These are phyloP conservation scores for Australoheros scitulus DNA, from an alignment of 2,113 vertebrate genomes.

Conservation along the genomic window DNA sequence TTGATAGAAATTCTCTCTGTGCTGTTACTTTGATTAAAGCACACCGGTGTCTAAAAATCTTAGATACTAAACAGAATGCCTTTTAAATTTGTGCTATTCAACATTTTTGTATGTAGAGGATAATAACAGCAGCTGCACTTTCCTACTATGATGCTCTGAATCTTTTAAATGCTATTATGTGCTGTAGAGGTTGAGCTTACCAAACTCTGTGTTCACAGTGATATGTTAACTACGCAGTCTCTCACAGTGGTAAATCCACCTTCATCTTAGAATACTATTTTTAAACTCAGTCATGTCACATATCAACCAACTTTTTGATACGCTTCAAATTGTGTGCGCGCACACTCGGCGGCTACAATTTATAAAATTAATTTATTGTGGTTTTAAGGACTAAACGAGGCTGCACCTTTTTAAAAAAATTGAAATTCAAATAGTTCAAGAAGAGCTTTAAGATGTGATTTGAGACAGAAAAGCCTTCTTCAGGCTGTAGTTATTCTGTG, in stretches of 20 bases:
- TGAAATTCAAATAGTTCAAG: background rate
- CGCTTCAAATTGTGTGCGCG: background rate
- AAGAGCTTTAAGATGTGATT: background rate
- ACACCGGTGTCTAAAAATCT: background rate
- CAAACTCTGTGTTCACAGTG: background rate
- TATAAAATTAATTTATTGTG: background rate
- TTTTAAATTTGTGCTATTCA: too few relatives aligned
- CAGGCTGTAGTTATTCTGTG: constrained; percentile 19
- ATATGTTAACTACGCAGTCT: too few relatives aligned
- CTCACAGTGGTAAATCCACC: background rate
- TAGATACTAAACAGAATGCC: background rate
- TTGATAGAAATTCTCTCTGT: background rate
- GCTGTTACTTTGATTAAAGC: background rate
- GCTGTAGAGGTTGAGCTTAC: background rate
- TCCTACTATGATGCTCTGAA: background rate
- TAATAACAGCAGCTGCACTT: background rate
- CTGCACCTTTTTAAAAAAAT: background rate
- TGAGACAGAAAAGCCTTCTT: background rate
- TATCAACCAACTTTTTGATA: background rate
- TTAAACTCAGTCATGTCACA: background rate
- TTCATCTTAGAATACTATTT: background rate
- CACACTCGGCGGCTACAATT: background rate
- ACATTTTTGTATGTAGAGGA: background rate
- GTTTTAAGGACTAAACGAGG: background rate
- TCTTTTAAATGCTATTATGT: background rate